A percentile compares a stretch with the other conserved stretches of the same genome.
Evolutionary conservation across 2,113 vertebrate species (phyloP).

Genomic region (Ranitomeya variabilis): DNA sequence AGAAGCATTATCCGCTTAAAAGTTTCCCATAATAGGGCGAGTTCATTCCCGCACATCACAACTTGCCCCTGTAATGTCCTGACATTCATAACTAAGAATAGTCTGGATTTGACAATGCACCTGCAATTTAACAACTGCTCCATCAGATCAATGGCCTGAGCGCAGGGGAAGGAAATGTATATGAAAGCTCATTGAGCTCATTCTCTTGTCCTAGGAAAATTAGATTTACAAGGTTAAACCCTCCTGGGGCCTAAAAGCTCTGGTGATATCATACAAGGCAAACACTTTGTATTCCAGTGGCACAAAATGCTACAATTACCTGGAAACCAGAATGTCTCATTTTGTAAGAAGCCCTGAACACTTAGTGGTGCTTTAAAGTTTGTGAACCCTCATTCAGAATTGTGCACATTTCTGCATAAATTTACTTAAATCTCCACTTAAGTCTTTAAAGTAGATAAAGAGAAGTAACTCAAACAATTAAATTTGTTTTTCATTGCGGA

Average conservation of each 20-base stretch:
- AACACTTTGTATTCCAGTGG: slow-evolving; percentile 33
- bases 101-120: slow-evolving; percentile 43
- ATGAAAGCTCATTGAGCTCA: slow-evolving; percentile 28
- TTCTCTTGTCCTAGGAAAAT: slow-evolving; percentile 47
- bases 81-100: slow-evolving; percentile 37
- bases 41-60: not conserved
- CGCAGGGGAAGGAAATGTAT: slow-evolving; percentile 38
- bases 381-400: too few species aligned
- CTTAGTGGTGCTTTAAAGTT: not conserved
- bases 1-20: not conserved
- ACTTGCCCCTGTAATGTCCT: slow-evolving; percentile 20
- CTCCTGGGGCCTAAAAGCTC: slow-evolving; percentile 12
- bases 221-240: slow-evolving; percentile 47
- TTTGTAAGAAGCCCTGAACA: slow-evolving; percentile 13
- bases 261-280: not conserved
- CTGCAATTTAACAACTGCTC: slow-evolving; percentile 53
- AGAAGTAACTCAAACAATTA: too few species aligned
- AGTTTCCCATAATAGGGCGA: not conserved
- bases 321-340: not conserved
- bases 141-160: slow-evolving; percentile 19
- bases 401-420: too few species aligned
- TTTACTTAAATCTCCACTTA: too few species aligned
- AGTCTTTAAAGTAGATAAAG: too few species aligned
- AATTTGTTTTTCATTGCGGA: too few species aligned
- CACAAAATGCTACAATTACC: slow-evolving; percentile 26